Evolutionary conservation across 2,113 vertebrate species (phyloP).

Genomic region (Indicator maculatus): DNA sequence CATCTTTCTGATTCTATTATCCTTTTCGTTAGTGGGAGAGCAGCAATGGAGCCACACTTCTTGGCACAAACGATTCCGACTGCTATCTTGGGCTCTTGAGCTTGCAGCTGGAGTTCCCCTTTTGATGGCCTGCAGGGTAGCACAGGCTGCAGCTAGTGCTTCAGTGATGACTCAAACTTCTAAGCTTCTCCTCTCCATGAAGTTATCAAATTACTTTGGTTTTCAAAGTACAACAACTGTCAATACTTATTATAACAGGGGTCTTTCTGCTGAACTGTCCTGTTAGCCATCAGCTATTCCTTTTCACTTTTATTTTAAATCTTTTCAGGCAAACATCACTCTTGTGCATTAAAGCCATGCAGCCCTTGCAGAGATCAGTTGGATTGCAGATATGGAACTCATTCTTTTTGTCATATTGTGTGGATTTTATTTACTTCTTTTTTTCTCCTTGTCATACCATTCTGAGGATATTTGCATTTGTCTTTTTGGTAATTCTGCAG

Average conservation of each 20-base stretch:
- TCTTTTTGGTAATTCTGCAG: background rate
- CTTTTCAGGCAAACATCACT: background rate
- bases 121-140: background rate
- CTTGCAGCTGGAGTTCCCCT: background rate
- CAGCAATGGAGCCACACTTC: slow-evolving; percentile 28
- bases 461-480: background rate
- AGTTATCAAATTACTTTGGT: background rate
- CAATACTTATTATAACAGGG: background rate
- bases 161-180: background rate
- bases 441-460: background rate
- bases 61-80: slow-evolving; percentile 7
- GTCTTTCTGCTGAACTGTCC: background rate
- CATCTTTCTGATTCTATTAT: slow-evolving; percentile 49
- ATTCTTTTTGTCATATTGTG: background rate
- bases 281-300: background rate
- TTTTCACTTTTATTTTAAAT: background rate
- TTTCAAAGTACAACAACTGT: background rate
- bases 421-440: background rate
- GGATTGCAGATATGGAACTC: background rate
- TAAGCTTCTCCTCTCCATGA: background rate
- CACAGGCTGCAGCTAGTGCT: background rate
- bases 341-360: background rate
- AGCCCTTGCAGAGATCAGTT: background rate
- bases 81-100: background rate
- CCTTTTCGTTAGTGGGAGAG: slow-evolving; percentile 30